These are phyloP conservation scores for Epinephelus fuscoguttatus DNA, from an alignment of 2,113 vertebrate genomes.

Conservation along the genomic window DNA sequence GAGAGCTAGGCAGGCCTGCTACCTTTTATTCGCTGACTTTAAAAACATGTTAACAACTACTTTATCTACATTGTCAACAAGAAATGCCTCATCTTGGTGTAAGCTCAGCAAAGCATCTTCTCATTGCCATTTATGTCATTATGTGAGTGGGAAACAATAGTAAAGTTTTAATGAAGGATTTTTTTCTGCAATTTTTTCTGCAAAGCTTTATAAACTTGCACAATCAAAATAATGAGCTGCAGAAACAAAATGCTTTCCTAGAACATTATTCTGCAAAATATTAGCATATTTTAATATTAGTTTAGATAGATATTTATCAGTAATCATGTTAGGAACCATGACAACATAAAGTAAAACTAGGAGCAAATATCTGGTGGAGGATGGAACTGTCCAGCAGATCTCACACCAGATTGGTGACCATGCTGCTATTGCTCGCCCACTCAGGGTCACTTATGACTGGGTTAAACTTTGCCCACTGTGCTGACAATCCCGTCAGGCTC, in stretches of 20 bases:
- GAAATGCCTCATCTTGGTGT: too few species aligned
- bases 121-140: too few species aligned
- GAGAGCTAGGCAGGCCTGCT: too few species aligned
- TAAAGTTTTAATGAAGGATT: too few species aligned
- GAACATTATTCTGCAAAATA: background rate
- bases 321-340: background rate
- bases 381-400: conserved; percentile 22
- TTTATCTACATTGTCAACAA: too few species aligned
- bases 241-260: too few species aligned
- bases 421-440: conserved; percentile 36
- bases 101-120: background rate
- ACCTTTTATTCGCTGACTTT: too few species aligned
- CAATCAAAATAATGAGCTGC: too few species aligned
- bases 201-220: too few species aligned
- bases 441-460: conserved; percentile 36
- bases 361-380: background rate
- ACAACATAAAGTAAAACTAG: background rate
- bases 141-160: too few species aligned
- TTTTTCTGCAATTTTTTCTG: too few species aligned
- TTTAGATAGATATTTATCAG: background rate
- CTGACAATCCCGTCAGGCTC: conserved; percentile 13
- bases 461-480: conserved; percentile 36
- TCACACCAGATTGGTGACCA: conserved; percentile 37
- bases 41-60: too few species aligned
- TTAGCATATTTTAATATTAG: background rate